Percentiles rank a stretch among this genome's conserved stretches.
phyloP scores from a whole-genome alignment of 2,888 invertebrate genomes.

The Agrilus biguttatus region DNA sequence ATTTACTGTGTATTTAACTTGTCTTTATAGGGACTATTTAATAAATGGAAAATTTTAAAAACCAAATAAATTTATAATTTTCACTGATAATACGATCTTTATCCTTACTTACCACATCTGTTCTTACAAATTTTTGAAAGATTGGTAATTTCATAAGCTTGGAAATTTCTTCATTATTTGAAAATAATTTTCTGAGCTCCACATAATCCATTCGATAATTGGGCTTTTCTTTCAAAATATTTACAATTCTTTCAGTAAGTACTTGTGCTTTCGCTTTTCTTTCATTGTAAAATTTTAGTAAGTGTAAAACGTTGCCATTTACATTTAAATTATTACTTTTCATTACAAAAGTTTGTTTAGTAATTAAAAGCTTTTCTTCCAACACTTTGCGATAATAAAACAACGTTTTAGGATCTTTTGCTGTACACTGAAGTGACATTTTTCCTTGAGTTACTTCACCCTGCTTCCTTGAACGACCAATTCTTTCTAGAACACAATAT shows the following conservation, averaged over 20 bases:
- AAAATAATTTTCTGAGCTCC: constrained; percentile 34
- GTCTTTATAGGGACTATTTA: too few species aligned
- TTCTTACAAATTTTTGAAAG: constrained; percentile 37
- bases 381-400: constrained; percentile 50
- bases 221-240: constrained; percentile 38
- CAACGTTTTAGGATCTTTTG: constrained; percentile 45
- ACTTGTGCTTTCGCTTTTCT: constrained; percentile 38
- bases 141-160: constrained; percentile 39
- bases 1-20: neutral
- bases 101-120: constrained; percentile 30
- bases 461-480: constrained; percentile 52
- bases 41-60: too few species aligned
- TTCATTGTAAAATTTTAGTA: constrained; percentile 46
- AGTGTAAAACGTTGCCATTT: constrained; percentile 39
- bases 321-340: constrained; percentile 30
- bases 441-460: constrained; percentile 57
- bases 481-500: constrained; percentile 58
- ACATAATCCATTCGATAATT: constrained; percentile 36
- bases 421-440: constrained; percentile 36
- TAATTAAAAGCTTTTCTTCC: constrained; percentile 40
- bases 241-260: constrained; percentile 39
- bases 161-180: constrained; percentile 28
- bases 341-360: constrained; percentile 44
- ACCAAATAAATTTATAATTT: too few species aligned
- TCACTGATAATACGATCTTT: neutral